These are phyloP conservation scores for Ornithorhynchus anatinus DNA, from an alignment of 2,113 vertebrate genomes.

Conservation along the genomic window DNA sequence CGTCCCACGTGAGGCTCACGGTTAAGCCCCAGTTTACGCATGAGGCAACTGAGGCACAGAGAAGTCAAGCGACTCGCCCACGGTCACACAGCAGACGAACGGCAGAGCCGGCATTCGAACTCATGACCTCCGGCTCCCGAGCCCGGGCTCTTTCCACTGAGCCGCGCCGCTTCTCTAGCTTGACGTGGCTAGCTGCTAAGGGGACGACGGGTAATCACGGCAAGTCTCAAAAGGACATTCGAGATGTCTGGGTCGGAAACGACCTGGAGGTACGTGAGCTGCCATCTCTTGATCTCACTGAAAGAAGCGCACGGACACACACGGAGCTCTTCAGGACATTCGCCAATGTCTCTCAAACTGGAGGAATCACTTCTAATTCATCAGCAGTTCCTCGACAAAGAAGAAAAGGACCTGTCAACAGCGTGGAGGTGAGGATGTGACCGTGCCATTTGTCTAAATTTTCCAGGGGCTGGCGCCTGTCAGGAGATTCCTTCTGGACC, in stretches of 20 bases:
- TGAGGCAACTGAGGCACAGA: too few species aligned
- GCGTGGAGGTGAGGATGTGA: neutral
- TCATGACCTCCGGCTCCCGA: too few species aligned
- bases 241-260: neutral
- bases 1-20: too few species aligned
- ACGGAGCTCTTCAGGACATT: neutral
- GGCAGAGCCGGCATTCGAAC: too few species aligned
- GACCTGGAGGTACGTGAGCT: neutral
- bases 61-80: too few species aligned
- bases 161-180: too few species aligned
- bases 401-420: neutral
- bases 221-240: neutral
- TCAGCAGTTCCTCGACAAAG: rapidly evolving
- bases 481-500: too few species aligned
- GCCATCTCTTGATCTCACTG: neutral
- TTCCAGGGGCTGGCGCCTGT: neutral
- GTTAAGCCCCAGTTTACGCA: too few species aligned
- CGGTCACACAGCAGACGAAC: too few species aligned
- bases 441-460: neutral
- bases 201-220: too few species aligned
- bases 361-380: neutral
- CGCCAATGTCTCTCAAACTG: neutral
- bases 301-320: neutral
- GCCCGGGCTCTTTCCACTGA: too few species aligned
- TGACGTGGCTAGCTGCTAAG: too few species aligned